Conservation (phyloP, 2,113 vertebrate genomes). For the Erpornis zantholeuca region DNA sequence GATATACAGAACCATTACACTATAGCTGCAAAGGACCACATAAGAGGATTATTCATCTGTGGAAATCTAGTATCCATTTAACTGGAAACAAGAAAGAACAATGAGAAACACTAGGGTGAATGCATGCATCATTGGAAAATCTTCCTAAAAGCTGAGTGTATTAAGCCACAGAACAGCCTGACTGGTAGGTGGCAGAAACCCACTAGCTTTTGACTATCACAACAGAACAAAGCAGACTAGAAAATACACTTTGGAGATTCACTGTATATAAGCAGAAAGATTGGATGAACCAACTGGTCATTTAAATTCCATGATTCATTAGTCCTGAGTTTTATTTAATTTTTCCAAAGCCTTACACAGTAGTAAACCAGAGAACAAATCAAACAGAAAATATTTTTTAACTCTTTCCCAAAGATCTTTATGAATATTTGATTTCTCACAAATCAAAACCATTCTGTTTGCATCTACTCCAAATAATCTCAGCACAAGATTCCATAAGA, state of each 20-base stretch:
- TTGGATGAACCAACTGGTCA: rapidly evolving
- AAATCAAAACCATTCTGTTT: background rate
- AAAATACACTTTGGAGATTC: background rate
- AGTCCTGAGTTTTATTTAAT: background rate
- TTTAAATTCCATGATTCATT: background rate
- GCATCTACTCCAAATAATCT: background rate
- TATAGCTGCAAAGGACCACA: background rate
- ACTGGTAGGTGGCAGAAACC: background rate
- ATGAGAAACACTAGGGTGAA: background rate
- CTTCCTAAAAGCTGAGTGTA: background rate
- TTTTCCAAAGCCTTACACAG: background rate
- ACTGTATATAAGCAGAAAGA: background rate
- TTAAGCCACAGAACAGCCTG: background rate
- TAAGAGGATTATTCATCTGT: background rate
- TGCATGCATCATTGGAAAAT: background rate
- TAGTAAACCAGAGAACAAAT: background rate
- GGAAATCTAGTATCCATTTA: background rate
- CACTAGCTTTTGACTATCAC: background rate
- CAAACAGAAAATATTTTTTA: background rate
- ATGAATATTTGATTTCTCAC: background rate
- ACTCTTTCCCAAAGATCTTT: background rate
- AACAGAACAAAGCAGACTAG: background rate
- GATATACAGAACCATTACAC: background rate
- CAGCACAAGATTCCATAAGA: background rate
- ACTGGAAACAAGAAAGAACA: background rate